Base-by-base conservation (phyloP, 2,797 vertebrate genomes). In the Eulemur mongoz region DNA sequence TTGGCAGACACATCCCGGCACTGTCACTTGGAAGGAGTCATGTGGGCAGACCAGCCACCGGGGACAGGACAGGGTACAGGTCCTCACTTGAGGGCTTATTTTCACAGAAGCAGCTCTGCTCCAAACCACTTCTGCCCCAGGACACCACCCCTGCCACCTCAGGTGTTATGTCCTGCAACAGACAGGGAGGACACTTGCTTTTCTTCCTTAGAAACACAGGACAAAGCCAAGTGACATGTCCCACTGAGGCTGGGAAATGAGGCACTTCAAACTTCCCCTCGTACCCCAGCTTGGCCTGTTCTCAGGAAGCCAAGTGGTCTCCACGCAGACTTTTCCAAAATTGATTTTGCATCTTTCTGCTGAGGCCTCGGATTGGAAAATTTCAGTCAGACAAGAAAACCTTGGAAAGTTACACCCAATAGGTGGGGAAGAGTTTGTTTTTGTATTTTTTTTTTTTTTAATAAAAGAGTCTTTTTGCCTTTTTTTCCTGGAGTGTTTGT, bases 361-460 rank as follows among this genome's bases (percentile, higher is more conserved):
- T 91, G 63, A 91, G 70, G 67, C 57, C 23, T 52, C 57, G 63
- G 67, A 96, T 48, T 91, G 97, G 94, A 97, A 97, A 97, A 95
- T 96, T 94, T 97, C 79, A 38, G 91, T 93, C 92, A 95, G 95
- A 89, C 79, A 93, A 94, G 89, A 97, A 97, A 97, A 95, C 76
- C 87, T 45, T 90, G 86, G 32, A 96, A 96, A 94, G 94, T 87
- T 92, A 97, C 38, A 10, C 65, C 89, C 92, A 82, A 87, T 22
- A 87, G 72, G 54, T 54, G 43, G 54, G 50, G 32, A 83, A 83
- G 35, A 48, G 15, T 27, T n/a, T 76, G 59, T 78, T 78, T 52
- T 43, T 35, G 5, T 18, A 17, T 82, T 61, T 83, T 30, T 5
- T 48, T 67, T 65, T 30, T 59, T 72, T 79, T 18, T 8, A 78